Base-by-base conservation (phyloP, 64 coral and sea anemone species). In the Actinia equina region DNA sequence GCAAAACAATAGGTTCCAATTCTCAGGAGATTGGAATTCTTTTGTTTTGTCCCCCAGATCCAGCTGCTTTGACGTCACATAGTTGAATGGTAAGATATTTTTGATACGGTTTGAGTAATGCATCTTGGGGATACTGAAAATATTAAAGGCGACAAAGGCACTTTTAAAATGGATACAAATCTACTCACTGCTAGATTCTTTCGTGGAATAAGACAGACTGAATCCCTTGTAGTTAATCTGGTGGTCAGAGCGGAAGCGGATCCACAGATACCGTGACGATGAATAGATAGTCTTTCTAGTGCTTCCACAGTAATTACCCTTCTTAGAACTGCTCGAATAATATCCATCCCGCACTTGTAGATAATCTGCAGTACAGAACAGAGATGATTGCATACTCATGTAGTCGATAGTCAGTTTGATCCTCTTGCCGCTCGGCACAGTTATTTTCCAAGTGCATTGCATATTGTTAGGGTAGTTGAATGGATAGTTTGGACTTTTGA, bases 391-490 rank as follows among this genome's bases (percentile, higher is more conserved):
- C 23, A 94, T 53, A 13, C 18, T 89, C 84, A 89, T 90, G 52
- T 90, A 78, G 60, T 94, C 77, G 22, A 94, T 87, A 41, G 17
- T 61, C 7, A 94, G 51, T 25, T 59, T 86, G 77, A 94, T 23
- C 22, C 60, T 79, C 10, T 91, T 70, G 55, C 88, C 93, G 10
- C 59, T 77, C 3, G 85, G 85, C 3, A 91, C 88, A 43, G 78
- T 67, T 80, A 94, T 83, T 13, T 84, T 77, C 79, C 88, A 94
- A 3, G 88, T 94, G 59, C 92, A 94, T 5, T 89, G 43, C 77
- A 94, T 94, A 77, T 82, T 90, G 62, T 49, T 71, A 3, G 92
- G 92, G 77, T 94, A 94, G 77, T 62, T 18, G 6, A 69, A 53
- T 37, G 88, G 88, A 37, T 94, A 86, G 3, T 26, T 46, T 0